A percentile compares a stretch with the other conserved stretches of the same genome.
phyloP scores from a whole-genome alignment of 2,113 vertebrate species.

The Aphyosemion australe region DNA sequence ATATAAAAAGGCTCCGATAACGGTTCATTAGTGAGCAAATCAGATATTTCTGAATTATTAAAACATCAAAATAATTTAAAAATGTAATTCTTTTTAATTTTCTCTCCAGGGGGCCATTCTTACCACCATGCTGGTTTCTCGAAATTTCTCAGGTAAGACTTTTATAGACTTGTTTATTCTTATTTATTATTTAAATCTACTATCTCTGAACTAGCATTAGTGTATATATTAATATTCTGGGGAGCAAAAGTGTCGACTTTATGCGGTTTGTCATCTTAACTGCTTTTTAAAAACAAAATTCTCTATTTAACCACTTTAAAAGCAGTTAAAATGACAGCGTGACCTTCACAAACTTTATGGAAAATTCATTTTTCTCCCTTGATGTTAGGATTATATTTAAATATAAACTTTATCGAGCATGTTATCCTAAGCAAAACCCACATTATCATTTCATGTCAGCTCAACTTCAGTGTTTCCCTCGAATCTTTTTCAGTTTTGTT shows the following conservation, averaged over 20 bases:
- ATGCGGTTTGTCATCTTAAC: neutral
- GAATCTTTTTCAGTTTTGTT: no score
- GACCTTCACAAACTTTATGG: neutral
- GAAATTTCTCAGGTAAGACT: constrained; percentile 95
- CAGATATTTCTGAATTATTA: neutral
- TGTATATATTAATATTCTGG: neutral
- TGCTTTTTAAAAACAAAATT: neutral
- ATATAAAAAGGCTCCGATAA: neutral
- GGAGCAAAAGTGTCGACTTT: neutral
- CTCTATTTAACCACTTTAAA: no score
- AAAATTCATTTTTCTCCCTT: neutral
- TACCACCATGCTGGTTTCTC: constrained; percentile 95
- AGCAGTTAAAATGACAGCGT: no score
- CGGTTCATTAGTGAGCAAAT: neutral
- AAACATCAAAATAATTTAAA: neutral
- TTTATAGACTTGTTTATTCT: neutral
- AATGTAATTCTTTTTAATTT: constrained; percentile 10
- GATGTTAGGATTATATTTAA: neutral
- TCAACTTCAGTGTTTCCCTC: constrained; percentile 52
- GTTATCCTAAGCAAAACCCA: constrained; percentile 12
- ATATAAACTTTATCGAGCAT: constrained; percentile 14
- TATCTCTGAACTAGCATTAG: neutral
- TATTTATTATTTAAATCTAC: neutral
- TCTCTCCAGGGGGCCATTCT: constrained; percentile 89
- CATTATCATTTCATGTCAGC: constrained; percentile 40